Conservation (phyloP, 2,888 invertebrate genomes). For the Norana najaformis region DNA sequence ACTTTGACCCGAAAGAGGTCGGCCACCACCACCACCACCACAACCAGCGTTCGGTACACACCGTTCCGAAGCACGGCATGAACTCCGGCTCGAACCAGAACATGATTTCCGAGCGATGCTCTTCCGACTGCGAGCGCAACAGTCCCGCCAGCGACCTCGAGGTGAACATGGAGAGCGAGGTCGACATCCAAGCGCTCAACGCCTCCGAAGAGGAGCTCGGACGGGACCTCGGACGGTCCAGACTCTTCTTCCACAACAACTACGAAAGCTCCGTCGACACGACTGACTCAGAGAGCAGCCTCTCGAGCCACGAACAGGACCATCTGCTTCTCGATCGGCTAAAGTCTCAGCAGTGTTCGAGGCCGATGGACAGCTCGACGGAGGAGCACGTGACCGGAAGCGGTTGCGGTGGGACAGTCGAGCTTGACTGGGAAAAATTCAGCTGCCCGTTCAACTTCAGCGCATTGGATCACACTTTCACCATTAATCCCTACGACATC, state of each 20-base stretch:
- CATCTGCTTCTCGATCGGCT: slow-evolving; percentile 33
- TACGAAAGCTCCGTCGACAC: slow-evolving; percentile 34
- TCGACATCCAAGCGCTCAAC: slow-evolving; percentile 26
- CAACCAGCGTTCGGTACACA: neutral
- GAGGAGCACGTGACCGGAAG: neutral
- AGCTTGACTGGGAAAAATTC: slow-evolving; percentile 20
- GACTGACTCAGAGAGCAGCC: slow-evolving; percentile 32
- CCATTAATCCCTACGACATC: slow-evolving; percentile 32
- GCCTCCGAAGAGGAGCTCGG: slow-evolving; percentile 32
- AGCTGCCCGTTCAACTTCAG: slow-evolving; percentile 32
- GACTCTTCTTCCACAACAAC: slow-evolving; percentile 31
- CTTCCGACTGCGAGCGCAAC: slow-evolving; percentile 26
- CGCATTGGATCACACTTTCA: slow-evolving; percentile 34
- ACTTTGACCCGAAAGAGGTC: slow-evolving; percentile 24
- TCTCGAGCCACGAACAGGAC: slow-evolving; percentile 28
- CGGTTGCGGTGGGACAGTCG: neutral
- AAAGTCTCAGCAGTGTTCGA: slow-evolving; percentile 30
- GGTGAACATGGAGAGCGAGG: slow-evolving; percentile 35
- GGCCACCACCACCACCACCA: neutral
- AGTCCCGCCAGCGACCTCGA: slow-evolving; percentile 32
- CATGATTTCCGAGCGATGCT: neutral
- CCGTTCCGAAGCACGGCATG: neutral
- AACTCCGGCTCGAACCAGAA: slow-evolving; percentile 2
- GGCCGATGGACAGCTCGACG: neutral
- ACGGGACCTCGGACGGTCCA: neutral